Evolutionary conservation across 2,888 invertebrate species (phyloP).

Genomic region (Neocrepidodera transversa): DNA sequence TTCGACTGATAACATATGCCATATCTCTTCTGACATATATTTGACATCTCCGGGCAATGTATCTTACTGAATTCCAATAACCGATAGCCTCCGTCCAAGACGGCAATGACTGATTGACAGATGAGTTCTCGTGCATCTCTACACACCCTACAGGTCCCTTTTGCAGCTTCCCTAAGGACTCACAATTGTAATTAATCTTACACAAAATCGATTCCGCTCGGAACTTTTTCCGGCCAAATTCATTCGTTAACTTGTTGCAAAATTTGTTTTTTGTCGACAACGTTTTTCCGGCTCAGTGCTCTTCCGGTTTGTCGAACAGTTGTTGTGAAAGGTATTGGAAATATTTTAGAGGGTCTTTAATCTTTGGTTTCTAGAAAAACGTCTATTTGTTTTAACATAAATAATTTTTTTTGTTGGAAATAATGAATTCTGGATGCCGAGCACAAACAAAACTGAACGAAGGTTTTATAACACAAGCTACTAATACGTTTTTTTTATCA

Average conservation of each 20-base stretch:
- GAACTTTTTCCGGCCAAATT: slow-evolving; percentile 24
- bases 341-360: slow-evolving; percentile 17
- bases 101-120: slow-evolving; percentile 33
- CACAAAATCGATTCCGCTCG: slow-evolving; percentile 29
- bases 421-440: no score
- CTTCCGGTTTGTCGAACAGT: slow-evolving; percentile 17
- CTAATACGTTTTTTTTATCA: no score
- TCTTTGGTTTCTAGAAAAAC: slow-evolving; percentile 17
- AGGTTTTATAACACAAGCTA: no score
- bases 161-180: slow-evolving; percentile 5
- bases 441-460: no score
- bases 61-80: slow-evolving; percentile 28
- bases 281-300: slow-evolving; percentile 18
- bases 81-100: slow-evolving; percentile 32
- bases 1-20: slow-evolving; percentile 14
- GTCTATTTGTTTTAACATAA: slow-evolving; percentile 1
- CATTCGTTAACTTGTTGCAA: slow-evolving; percentile 35
- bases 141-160: slow-evolving; percentile 5
- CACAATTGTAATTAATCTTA: slow-evolving; percentile 40
- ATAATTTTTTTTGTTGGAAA: not conserved
- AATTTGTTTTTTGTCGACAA: slow-evolving; percentile 27
- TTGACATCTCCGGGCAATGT: slow-evolving; percentile 21
- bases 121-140: slow-evolving; percentile 27
- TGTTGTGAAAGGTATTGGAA: slow-evolving; percentile 20
- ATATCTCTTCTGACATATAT: slow-evolving; percentile 22